Conservation (phyloP, 2,888 invertebrate genomes). For the Autographa pulchrina region DNA sequence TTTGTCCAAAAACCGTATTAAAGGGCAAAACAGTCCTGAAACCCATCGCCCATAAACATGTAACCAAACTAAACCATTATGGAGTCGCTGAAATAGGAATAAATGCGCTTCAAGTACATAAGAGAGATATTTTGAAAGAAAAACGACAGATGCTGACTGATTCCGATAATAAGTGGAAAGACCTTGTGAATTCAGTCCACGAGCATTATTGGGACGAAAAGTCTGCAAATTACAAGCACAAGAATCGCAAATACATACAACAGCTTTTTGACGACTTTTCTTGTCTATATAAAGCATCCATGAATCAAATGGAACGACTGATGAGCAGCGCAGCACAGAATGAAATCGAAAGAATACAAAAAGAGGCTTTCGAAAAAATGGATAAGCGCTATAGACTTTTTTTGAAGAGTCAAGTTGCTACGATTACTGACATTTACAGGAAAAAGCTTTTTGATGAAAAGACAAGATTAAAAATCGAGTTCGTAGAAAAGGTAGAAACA, state of each 20-base stretch:
- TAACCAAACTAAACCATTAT: slow-evolving; percentile 71
- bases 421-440: slow-evolving; percentile 70
- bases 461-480: slow-evolving; percentile 68
- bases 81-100: slow-evolving; percentile 73
- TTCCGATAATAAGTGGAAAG: slow-evolving; percentile 10
- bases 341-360: slow-evolving; percentile 67
- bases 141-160: slow-evolving; percentile 59
- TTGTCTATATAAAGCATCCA: slow-evolving; percentile 69
- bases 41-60: slow-evolving; percentile 71
- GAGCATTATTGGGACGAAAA: slow-evolving; percentile 2
- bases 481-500: slow-evolving; percentile 69
- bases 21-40: slow-evolving; percentile 74
- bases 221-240: neutral
- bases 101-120: slow-evolving; percentile 65
- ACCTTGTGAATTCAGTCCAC: neutral
- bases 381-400: slow-evolving; percentile 63
- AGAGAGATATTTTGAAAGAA: slow-evolving; percentile 66
- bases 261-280: slow-evolving; percentile 74
- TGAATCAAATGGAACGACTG: slow-evolving; percentile 72
- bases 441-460: slow-evolving; percentile 69
- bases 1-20: slow-evolving; percentile 76
- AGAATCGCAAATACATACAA: slow-evolving; percentile 57
- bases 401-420: slow-evolving; percentile 74
- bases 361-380: slow-evolving; percentile 71
- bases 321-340: slow-evolving; percentile 69